Percentiles rank a stretch among this genome's conserved stretches.
Conservation (phyloP, 23 tunicate species). For the Ciona savignyi region DNA sequence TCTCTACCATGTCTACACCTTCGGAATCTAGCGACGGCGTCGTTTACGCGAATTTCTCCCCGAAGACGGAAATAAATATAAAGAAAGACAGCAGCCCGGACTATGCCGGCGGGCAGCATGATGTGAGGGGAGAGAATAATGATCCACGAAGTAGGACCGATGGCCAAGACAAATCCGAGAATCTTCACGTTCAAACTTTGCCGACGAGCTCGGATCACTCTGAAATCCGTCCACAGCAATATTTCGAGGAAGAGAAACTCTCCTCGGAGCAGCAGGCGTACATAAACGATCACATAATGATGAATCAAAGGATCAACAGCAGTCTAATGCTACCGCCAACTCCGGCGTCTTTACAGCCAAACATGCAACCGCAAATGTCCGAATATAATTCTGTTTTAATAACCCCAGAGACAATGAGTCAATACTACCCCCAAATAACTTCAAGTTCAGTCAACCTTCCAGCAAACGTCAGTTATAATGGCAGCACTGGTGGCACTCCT, state of each 20-base stretch:
- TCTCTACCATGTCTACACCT: background rate
- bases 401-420: background rate
- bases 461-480: background rate
- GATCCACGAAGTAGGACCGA: background rate
- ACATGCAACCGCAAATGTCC: background rate
- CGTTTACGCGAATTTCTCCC: background rate
- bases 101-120: background rate
- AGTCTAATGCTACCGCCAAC: background rate
- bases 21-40: background rate
- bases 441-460: background rate
- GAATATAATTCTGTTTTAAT: background rate
- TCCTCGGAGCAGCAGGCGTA: constrained; percentile 1
- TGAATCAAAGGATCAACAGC: background rate
- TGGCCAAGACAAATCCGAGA: background rate
- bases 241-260: constrained; percentile 1
- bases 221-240: background rate
- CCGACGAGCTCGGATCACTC: background rate
- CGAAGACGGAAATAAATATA: background rate
- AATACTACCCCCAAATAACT: background rate
- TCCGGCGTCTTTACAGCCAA: background rate
- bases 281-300: constrained; percentile 3
- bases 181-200: background rate
- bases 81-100: background rate
- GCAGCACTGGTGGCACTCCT: background rate
- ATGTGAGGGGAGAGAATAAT: background rate